Evolutionary conservation across 2,113 vertebrate species (phyloP).

Genomic region (Grus americana): DNA sequence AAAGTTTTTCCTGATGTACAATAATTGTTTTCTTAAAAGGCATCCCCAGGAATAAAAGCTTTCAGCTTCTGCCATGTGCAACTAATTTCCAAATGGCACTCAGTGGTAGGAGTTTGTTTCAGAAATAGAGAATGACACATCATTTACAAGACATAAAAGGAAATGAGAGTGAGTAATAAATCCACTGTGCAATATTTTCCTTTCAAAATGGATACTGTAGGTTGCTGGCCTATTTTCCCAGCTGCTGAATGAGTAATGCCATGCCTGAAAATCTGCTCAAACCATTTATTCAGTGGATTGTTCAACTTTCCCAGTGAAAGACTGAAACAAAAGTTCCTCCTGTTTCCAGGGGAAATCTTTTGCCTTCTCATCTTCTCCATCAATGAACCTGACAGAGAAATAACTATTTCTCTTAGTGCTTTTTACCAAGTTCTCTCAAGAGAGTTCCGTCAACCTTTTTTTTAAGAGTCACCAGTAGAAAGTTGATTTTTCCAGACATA

Average conservation of each 20-base stretch:
- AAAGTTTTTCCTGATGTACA: neutral
- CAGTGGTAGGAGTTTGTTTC: slow-evolving; percentile 28
- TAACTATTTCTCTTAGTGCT: neutral
- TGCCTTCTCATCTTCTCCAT: neutral
- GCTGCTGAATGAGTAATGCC: slow-evolving; percentile 41
- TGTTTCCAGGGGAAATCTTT: neutral
- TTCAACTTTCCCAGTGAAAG: neutral
- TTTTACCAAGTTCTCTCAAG: neutral
- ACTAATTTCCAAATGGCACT: slow-evolving; percentile 28
- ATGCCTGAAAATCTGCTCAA: slow-evolving; percentile 20
- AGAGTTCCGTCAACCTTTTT: neutral
- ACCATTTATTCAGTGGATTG: neutral
- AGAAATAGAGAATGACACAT: slow-evolving; percentile 46
- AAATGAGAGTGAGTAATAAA: slow-evolving; percentile 56
- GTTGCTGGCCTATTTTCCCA: slow-evolving; percentile 46
- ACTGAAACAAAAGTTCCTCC: neutral
- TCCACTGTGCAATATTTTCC: slow-evolving; percentile 35
- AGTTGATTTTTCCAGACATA: neutral
- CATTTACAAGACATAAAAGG: slow-evolving; percentile 15
- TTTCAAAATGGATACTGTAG: slow-evolving; percentile 34
- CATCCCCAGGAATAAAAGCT: neutral
- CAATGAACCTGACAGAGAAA: neutral
- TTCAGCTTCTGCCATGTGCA: neutral
- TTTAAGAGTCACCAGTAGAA: neutral
- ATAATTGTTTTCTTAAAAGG: neutral